Evolutionary conservation across 2,113 vertebrate genomes (phyloP).

Genomic region (Pelecanus crispus): DNA sequence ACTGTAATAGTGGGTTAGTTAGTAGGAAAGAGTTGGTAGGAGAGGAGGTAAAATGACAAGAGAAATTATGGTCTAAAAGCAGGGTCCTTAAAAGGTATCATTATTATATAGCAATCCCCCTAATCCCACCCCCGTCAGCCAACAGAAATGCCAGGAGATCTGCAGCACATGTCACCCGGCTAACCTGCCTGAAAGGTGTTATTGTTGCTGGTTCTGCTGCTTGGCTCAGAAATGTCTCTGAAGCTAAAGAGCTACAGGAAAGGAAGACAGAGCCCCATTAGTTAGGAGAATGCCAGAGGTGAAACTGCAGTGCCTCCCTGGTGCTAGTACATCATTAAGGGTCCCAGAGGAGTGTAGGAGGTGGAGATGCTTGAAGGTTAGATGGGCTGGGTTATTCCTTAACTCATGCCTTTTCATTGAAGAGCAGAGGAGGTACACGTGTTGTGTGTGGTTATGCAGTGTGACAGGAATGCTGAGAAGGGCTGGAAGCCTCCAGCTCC

Average conservation of each 20-base stretch:
- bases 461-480: conserved; percentile 17
- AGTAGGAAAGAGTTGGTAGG: background rate
- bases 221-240: conserved; percentile 27
- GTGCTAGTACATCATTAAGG: conserved; percentile 29
- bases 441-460: background rate
- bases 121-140: background rate
- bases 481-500: background rate
- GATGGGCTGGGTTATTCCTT: background rate
- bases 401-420: conserved; percentile 1
- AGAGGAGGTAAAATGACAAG: conserved; percentile 42
- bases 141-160: conserved; percentile 26
- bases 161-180: background rate
- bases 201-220: conserved; percentile 40
- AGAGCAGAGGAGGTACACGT: background rate
- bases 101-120: conserved; percentile 25
- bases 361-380: conserved; percentile 29
- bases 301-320: background rate
- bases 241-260: conserved; percentile 28
- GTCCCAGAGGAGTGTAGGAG: conserved; percentile 24
- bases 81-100: conserved; percentile 29
- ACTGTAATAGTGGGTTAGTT: background rate
- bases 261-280: conserved; percentile 31
- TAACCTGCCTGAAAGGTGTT: conserved; percentile 43
- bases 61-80: conserved; percentile 43
- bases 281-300: conserved; percentile 27